Evolutionary conservation across 1,140 invertebrate species (phyloP), one percentile per base, ranked within the genome.

Genomic region (Brachionus manjavacas): DNA sequence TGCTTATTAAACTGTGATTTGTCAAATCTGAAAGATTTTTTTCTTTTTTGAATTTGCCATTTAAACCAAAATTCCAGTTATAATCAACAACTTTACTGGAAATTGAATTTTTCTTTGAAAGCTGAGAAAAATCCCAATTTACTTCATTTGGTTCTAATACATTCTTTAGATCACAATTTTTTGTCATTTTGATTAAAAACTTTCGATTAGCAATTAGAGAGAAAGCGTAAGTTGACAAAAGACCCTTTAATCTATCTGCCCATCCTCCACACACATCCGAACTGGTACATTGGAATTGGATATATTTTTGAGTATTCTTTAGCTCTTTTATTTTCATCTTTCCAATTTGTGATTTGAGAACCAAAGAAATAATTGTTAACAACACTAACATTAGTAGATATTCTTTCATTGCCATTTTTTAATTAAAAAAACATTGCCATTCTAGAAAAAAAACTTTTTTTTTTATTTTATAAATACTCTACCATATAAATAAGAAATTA

Each of bases 181-280:
- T 80, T 11, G 76, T 80, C 46, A 80, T 80, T 31, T 64, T 80
- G 3, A 80, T 80, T 11, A 60, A 60, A 55, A 80, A 64, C 8
- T 80, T 49, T 28, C 76, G 76, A 52, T 80, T 64, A 25, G 76
- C 55, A 8, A 80, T 52, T 11, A 80, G 0, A 16, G 76, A 80
- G 28, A 60, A 52, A 1, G 76, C 76, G 20, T 80, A 80, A 2
- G 76, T 64, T 25, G 76, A 80, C 43, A 80, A n/a, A 31, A 80
- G 23, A n/a, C 43, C 76, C 49, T 64, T 55, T 28, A 80, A 25
- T 80, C 76, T 55, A 41, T 80, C 76, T 8, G 76, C 76, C 46
- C 46, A 80, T 64, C 76, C 76, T 23, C 76, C 55, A 80, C 76
- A 80, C 1, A 41, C 9, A 41, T 72, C 68, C 12, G 14, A 41